Conservation (phyloP, 2,797 vertebrate species). For the Picus viridis region DNA sequence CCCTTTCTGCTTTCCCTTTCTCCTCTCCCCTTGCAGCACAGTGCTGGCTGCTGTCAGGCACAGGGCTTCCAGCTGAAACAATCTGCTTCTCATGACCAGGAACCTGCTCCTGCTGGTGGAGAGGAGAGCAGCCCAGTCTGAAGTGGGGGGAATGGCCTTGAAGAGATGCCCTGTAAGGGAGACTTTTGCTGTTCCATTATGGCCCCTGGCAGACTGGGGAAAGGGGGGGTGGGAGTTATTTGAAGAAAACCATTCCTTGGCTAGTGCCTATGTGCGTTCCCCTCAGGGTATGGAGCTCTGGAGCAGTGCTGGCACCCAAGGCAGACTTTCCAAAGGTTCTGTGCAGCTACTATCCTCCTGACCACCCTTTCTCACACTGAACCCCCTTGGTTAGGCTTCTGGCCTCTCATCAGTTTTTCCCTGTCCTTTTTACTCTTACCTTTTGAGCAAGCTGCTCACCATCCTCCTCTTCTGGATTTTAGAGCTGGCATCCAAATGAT, state of each 20-base stretch:
- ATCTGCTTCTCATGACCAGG: background rate
- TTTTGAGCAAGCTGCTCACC: background rate
- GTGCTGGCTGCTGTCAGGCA: constrained; percentile 7
- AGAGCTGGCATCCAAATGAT: background rate
- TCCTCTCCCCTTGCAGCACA: background rate
- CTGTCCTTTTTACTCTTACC: fast-evolving
- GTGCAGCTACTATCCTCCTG: background rate
- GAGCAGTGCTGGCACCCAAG: background rate
- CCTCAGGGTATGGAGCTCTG: background rate
- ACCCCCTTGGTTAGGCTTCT: background rate
- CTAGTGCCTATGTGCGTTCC: background rate
- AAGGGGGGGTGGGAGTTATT: background rate
- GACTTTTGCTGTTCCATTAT: background rate
- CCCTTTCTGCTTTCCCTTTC: constrained; percentile 6
- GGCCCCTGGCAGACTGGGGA: background rate
- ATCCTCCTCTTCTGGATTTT: background rate
- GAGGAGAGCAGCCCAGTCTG: background rate
- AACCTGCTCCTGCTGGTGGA: constrained; percentile 9
- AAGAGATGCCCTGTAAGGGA: background rate
- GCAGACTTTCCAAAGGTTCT: background rate
- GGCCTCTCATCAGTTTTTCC: background rate
- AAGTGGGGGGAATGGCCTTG: constrained; percentile 18
- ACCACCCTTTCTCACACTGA: fast-evolving
- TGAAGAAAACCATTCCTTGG: background rate
- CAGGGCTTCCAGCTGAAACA: constrained; percentile 43